Conservation (phyloP, 1,140 invertebrate genomes). For the Cyphomyrmex costatus region DNA sequence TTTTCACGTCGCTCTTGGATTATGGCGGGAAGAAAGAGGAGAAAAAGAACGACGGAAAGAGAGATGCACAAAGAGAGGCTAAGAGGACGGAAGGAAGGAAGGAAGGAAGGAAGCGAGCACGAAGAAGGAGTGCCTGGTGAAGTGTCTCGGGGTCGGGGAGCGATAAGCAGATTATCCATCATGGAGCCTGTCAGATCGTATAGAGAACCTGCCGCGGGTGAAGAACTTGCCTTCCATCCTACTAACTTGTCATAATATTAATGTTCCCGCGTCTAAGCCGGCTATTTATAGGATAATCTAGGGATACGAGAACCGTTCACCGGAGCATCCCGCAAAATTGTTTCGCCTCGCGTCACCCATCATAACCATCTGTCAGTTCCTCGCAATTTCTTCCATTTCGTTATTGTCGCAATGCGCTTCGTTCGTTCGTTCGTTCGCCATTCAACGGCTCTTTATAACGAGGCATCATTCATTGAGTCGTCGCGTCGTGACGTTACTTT, state of each 20-base stretch:
- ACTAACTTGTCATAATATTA: conserved; percentile 70
- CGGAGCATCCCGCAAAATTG: conserved; percentile 39
- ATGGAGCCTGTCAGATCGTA: conserved; percentile 67
- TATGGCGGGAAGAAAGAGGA: conserved; percentile 46
- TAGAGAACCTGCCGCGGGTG: conserved; percentile 60
- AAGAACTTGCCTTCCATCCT: conserved; percentile 62
- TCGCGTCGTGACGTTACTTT: background rate
- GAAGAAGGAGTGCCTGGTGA: conserved; percentile 55
- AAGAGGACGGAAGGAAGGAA: conserved; percentile 68
- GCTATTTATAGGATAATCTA: conserved; percentile 66
- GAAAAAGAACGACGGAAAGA: conserved; percentile 25
- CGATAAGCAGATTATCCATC: conserved; percentile 71
- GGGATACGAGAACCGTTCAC: conserved; percentile 18
- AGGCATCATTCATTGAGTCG: conserved; percentile 11
- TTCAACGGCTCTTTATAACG: background rate
- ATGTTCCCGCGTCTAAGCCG: conserved; percentile 57
- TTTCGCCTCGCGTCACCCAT: background rate
- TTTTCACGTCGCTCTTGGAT: conserved; percentile 45
- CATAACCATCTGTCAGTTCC: background rate
- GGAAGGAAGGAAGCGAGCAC: conserved; percentile 47
- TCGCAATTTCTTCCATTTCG: background rate
- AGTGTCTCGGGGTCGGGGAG: conserved; percentile 60
- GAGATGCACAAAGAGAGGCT: conserved; percentile 52
- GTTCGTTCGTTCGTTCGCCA: background rate
- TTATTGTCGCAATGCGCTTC: background rate